These are phyloP conservation scores for Emydoidea blandingii DNA, from an alignment of 2,797 vertebrate genomes.

Conservation along the genomic window DNA sequence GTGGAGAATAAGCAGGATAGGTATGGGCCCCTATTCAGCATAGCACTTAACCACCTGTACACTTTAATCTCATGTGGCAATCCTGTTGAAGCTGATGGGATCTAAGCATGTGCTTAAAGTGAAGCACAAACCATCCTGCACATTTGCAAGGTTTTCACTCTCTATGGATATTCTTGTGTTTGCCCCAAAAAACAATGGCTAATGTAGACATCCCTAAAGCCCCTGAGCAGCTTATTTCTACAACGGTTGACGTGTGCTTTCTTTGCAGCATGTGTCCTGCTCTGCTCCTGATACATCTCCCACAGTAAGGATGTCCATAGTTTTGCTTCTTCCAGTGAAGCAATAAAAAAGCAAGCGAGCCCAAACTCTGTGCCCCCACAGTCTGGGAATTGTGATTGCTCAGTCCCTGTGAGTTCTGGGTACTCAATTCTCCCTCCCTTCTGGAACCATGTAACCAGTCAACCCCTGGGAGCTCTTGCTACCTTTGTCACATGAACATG, in stretches of 20 bases:
- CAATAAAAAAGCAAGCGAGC: background rate
- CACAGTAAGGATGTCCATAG: background rate
- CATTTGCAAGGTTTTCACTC: background rate
- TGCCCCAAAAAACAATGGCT: background rate
- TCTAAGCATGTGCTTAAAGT: background rate
- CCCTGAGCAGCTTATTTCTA: background rate
- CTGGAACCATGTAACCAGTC: rapidly evolving
- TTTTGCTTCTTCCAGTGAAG: background rate
- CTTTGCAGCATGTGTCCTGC: background rate
- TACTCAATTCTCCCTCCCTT: background rate
- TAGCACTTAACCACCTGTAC: background rate
- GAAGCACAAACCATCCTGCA: background rate
- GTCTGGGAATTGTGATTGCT: background rate
- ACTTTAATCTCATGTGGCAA: background rate
- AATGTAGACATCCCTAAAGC: background rate
- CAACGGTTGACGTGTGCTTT: background rate
- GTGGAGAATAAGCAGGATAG: rapidly evolving
- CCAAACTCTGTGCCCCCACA: background rate
- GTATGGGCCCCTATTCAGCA: background rate
- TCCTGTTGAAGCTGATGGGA: background rate
- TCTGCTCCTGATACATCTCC: background rate
- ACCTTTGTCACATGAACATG: background rate
- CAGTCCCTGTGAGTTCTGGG: background rate
- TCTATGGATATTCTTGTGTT: background rate
- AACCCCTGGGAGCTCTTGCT: background rate